Evolutionary conservation across 2,113 vertebrate genomes (phyloP), one percentile per base, ranked within the genome.

Genomic region (Riparia riparia): DNA sequence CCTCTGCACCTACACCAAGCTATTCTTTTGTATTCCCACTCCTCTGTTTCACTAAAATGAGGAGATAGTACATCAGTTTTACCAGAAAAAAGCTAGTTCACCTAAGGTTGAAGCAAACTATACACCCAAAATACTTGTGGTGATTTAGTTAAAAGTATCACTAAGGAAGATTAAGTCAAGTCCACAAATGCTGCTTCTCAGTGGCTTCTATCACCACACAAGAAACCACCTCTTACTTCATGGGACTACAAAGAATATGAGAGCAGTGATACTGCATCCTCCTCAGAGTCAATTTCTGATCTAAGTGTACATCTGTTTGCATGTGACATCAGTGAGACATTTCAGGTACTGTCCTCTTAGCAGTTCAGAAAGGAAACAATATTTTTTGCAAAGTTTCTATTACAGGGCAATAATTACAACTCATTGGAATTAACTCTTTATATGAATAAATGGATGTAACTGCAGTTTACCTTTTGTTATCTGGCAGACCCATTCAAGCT

Each of bases 401-500:
- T 60, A 50, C 1, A 63, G 22, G 12, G 26, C 20, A 70, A n/a
- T 24, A 70, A 69, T 6, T 25, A 50, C 20, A 64, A 49, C 32
- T 81, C 22, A 44, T 16, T 41, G 32, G 47, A 86, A n/a, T 58
- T 16, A 76, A 45, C 22, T 73, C 21, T 47, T 81, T 73, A 37
- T 11, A 51, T 6, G 12, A 84, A 61, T 22, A 70, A 60, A 83
- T 12, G 7, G 21, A 65, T 47, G 6, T 18, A 82, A 85, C 10
- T 57, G 47, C 29, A 76, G 78, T 71, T 98, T 97, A 99, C 99
- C 99, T 92, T 99, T 98, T 57, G 99, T 98, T 88, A 99, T 98
- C 96, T 99, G 99, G 95, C 99, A 99, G 78, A 98, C 98, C 99
- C 99, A 99, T 92, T 99, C 99, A 34, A 99, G 98, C 79, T 92